Evolutionary conservation across 2,888 invertebrate genomes (phyloP), one percentile per base, ranked within the genome.

Genomic region (Cephus spinipes): DNA sequence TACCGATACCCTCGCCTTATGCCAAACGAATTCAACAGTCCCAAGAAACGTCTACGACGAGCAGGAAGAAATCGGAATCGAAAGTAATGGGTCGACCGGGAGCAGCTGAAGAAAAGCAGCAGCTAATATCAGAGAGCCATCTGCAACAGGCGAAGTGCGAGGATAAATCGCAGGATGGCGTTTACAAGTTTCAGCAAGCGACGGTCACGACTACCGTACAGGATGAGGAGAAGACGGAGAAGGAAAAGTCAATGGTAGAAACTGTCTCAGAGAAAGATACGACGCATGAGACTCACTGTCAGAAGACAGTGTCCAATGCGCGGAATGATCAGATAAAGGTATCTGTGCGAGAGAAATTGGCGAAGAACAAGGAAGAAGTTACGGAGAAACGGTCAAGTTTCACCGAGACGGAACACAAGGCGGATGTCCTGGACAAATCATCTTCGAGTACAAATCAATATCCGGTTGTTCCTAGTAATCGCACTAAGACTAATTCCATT

Each of bases 311-410:
- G 1, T 87, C 90, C 3, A 90, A 90, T 76, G 90, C 90, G 31
- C 89, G 87, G 33, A 90, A 90, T 71, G 90, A 90, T 85, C 90
- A 90, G 81, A 90, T 89, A 12, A 89, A 89, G 75, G 85, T 87
- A 35, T 88, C 88, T 6, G 86, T 86, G 71, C 84, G 86, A 6
- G 89, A 89, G 73, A 90, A 90, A 75, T 80, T 90, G 69, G 87
- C 87, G 3, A 87, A 88, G 76, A 89, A 87, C 77, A 87, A 84
- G 73, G 87, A 87, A 11, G 90, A 90, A 76, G 88, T 89, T 2
- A 85, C 85, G 32, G 89, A 86, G 9, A 89, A 88, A 81, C 86
- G 88, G n/a, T 86, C 86, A 35, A 88, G 87, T 77, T 89, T 88
- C n/a, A 83, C 82, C 1, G 88, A 90, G 76, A 34, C 84, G 12